These are phyloP conservation scores for Gymnothorax reevesii DNA, from an alignment of 2,797 vertebrate species.

Conservation along the genomic window DNA sequence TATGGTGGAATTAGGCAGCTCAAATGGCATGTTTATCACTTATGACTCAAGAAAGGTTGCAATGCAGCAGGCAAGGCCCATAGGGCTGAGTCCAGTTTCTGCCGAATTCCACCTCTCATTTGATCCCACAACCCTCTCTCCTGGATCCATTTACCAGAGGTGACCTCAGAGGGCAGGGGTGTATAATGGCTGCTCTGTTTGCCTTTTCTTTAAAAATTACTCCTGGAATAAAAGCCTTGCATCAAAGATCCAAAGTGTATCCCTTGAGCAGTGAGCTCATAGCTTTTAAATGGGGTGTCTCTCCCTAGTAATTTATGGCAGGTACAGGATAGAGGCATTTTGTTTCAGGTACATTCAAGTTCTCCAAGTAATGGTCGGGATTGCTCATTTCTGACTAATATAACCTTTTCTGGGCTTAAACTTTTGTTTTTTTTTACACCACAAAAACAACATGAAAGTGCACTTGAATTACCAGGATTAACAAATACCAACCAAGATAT, in stretches of 20 bases:
- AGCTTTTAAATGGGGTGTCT: slow-evolving; percentile 42
- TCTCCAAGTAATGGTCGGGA: background rate
- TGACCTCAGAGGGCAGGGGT: slow-evolving; percentile 46
- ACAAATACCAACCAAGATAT: background rate
- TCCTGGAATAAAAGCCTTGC: slow-evolving; percentile 51
- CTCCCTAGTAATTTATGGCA: slow-evolving; percentile 45
- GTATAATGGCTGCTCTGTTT: slow-evolving; percentile 79
- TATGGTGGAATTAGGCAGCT: slow-evolving; percentile 42
- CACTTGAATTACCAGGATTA: background rate
- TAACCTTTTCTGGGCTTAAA: background rate
- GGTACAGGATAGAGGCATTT: slow-evolving; percentile 37
- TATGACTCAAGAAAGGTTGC: slow-evolving; percentile 45
- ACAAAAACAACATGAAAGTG: too few relatives aligned
- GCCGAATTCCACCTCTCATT: slow-evolving; percentile 75
- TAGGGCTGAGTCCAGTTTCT: slow-evolving; percentile 44
- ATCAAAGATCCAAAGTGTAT: slow-evolving; percentile 48
- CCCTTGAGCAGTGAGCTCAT: slow-evolving; percentile 48
- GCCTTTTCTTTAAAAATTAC: slow-evolving; percentile 61
- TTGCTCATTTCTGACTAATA: background rate
- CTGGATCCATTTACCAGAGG: slow-evolving; percentile 72
- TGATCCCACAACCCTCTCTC: slow-evolving; percentile 61
- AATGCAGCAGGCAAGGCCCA: slow-evolving; percentile 48
- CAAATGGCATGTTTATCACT: slow-evolving; percentile 44
- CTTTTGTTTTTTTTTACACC: background rate
- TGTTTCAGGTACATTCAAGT: slow-evolving; percentile 35